Conservation (phyloP, 1,140 invertebrate species). For the Zaprionus africanus region DNA sequence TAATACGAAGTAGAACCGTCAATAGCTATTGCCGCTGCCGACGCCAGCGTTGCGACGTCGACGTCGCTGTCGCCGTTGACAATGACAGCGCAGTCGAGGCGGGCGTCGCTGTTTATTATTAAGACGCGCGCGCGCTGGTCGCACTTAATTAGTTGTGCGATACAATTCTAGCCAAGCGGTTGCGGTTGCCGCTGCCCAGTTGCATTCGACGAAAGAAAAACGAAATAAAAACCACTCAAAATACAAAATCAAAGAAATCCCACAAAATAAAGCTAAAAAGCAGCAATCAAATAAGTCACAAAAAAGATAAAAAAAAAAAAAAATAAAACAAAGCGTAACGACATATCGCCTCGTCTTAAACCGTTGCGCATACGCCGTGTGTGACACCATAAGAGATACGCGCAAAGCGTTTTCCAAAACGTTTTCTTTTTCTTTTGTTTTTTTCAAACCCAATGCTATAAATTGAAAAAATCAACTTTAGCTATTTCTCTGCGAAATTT, state of each 20-base stretch:
- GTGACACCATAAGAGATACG: conserved; percentile 20
- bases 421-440: not conserved
- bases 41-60: not conserved
- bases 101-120: conserved; percentile 68
- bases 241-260: conserved; percentile 8
- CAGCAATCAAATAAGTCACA: conserved; percentile 20
- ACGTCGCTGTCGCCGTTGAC: conserved; percentile 14
- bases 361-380: conserved; percentile 73
- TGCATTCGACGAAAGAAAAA: conserved; percentile 15
- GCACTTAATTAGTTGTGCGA: conserved; percentile 82
- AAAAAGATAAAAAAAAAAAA: conserved; percentile 4
- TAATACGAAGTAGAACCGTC: conserved; percentile 16
- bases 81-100: conserved; percentile 17
- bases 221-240: conserved; percentile 27
- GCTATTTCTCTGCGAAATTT: not conserved
- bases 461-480: not conserved
- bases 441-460: not conserved
- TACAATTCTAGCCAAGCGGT: conserved; percentile 80
- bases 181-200: conserved; percentile 35
- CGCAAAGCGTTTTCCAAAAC: not conserved
- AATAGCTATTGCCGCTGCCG: conserved; percentile 6
- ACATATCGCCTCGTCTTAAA: not conserved
- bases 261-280: not conserved
- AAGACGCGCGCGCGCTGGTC: conserved; percentile 72
- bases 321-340: not conserved